These are phyloP conservation scores for Buathra laborator DNA, from an alignment of 2,888 invertebrate species.

Conservation along the genomic window DNA sequence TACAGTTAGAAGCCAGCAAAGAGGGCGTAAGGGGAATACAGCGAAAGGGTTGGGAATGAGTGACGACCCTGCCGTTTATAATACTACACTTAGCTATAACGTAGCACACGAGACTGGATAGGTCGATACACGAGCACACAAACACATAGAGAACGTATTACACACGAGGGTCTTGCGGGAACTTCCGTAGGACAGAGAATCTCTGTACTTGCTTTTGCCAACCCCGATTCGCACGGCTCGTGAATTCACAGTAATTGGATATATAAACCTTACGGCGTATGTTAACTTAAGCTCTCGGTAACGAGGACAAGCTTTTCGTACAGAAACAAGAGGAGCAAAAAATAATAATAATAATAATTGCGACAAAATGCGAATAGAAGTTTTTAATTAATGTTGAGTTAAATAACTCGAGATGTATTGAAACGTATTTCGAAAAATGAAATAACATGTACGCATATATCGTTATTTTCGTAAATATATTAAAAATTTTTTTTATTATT, in stretches of 20 bases:
- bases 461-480: too few relatives aligned
- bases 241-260: slow-evolving; percentile 59
- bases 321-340: not conserved
- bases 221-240: slow-evolving; percentile 55
- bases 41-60: slow-evolving; percentile 51
- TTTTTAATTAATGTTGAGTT: slow-evolving; percentile 48
- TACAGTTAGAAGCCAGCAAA: slow-evolving; percentile 13
- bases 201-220: slow-evolving; percentile 43
- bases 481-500: not conserved
- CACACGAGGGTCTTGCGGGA: not conserved
- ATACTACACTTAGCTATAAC: slow-evolving; percentile 49
- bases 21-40: slow-evolving; percentile 40
- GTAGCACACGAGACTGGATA: slow-evolving; percentile 57
- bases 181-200: slow-evolving; percentile 54
- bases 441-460: too few relatives aligned
- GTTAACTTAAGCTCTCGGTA: slow-evolving; percentile 40
- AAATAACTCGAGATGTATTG: slow-evolving; percentile 12
- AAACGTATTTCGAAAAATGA: not conserved
- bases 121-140: slow-evolving; percentile 25
- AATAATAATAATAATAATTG: not conserved
- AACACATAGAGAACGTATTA: not conserved
- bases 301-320: slow-evolving; percentile 33
- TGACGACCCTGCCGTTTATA: slow-evolving; percentile 57
- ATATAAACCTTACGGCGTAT: slow-evolving; percentile 31
- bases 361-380: slow-evolving; percentile 20